phyloP scores from a whole-genome alignment of 2,797 vertebrate species.

The Mormyrus proboscirostris region DNA sequence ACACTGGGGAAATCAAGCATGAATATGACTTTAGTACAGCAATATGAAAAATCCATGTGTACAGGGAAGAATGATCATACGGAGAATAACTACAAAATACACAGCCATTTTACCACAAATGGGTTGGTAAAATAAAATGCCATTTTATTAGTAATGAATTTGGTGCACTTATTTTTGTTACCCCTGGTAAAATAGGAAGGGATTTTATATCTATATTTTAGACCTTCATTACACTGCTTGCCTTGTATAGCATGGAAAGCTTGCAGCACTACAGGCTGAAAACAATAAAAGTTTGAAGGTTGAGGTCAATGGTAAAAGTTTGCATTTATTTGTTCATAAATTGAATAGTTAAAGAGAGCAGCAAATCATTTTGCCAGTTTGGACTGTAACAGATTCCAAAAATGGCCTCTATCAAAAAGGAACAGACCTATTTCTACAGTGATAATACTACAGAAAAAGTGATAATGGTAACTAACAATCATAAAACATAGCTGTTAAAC shows the following conservation, averaged over 20 bases:
- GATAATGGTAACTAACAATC: background rate
- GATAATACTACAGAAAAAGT: background rate
- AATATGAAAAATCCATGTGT: background rate
- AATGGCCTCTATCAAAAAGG: background rate
- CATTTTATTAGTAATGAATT: slow-evolving; percentile 3
- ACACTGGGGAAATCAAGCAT: slow-evolving; percentile 13
- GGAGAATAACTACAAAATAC: background rate
- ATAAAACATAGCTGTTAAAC: background rate
- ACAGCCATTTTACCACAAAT: background rate
- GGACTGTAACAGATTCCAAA: background rate
- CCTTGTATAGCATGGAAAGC: background rate
- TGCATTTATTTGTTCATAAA: slow-evolving; percentile 4
- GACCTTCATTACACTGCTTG: background rate
- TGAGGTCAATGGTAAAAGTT: background rate
- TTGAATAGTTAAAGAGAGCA: background rate
- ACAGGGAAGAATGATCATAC: background rate
- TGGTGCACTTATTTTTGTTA: background rate
- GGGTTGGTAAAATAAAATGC: background rate
- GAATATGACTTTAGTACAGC: background rate
- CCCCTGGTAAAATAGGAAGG: background rate
- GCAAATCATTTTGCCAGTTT: background rate
- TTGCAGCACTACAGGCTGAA: background rate
- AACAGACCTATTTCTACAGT: background rate
- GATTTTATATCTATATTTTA: background rate
- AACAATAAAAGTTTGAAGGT: background rate